Conservation (phyloP, 2,797 vertebrate genomes). For the Enteromius mattozi region DNA sequence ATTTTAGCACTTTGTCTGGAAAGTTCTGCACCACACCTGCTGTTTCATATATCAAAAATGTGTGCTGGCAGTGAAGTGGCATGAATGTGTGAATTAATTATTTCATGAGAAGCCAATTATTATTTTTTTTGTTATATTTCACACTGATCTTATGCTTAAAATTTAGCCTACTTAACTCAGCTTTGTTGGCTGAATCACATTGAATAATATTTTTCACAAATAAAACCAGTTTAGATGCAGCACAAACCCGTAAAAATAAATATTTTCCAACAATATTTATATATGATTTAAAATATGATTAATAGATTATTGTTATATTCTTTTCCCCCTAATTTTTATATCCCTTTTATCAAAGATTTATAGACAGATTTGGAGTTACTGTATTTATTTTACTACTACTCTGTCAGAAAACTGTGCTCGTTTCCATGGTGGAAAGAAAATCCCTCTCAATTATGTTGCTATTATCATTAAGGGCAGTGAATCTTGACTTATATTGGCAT, state of each 20-base stretch:
- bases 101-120: neutral
- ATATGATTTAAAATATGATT: neutral
- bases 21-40: conserved; percentile 40
- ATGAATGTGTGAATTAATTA: conserved; percentile 17
- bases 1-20: conserved; percentile 54
- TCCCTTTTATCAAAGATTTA: neutral
- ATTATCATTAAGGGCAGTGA: conserved; percentile 60
- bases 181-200: neutral
- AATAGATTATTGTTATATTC: neutral
- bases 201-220: neutral
- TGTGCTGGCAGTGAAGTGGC: neutral
- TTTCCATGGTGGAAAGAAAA: conserved; percentile 2
- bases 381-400: neutral
- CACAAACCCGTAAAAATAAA: neutral
- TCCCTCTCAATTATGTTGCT: conserved; percentile 31
- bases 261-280: neutral
- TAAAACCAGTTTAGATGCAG: neutral
- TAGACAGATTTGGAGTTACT: neutral
- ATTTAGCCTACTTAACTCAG: neutral
- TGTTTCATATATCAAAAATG: conserved; percentile 34
- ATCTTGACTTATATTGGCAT: conserved; percentile 75
- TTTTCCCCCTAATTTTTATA: neutral
- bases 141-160: neutral
- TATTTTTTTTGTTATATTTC: neutral
- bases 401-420: neutral